A percentile compares a stretch with the other conserved stretches of the same genome.
phyloP scores from a whole-genome alignment of 2,888 invertebrate species.

The Leucoptera coffeella region DNA sequence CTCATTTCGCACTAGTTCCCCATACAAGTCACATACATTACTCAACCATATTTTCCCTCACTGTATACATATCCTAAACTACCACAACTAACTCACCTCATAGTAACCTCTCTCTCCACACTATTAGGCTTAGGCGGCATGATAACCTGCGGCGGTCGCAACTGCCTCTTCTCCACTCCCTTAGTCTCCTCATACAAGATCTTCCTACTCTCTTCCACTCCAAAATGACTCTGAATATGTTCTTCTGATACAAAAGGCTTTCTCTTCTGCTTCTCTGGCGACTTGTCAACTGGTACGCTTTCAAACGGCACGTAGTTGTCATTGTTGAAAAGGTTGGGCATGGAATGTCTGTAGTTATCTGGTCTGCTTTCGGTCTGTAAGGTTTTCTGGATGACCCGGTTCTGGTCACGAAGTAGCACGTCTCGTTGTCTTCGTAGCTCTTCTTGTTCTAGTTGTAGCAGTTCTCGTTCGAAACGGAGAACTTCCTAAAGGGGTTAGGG shows the following conservation, averaged over 20 bases:
- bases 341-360: conserved; percentile 32
- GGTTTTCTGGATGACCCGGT: conserved; percentile 55
- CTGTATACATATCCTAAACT: too few species aligned
- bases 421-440: conserved; percentile 69
- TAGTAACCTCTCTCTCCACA: conserved; percentile 40
- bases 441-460: conserved; percentile 71
- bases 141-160: conserved; percentile 11
- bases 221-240: conserved; percentile 39
- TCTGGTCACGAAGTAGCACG: conserved; percentile 61
- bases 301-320: conserved; percentile 22
- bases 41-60: too few species aligned
- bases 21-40: too few species aligned
- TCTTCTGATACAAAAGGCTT: conserved; percentile 43
- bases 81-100: conserved; percentile 34
- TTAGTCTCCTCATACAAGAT: conserved; percentile 21
- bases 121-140: conserved; percentile 31
- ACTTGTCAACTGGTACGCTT: conserved; percentile 17
- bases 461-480: conserved; percentile 70
- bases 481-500: conserved; percentile 48
- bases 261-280: conserved; percentile 13
- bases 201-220: conserved; percentile 35
- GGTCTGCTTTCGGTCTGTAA: conserved; percentile 49
- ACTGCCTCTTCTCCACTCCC: conserved; percentile 12
- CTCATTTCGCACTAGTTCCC: too few species aligned
- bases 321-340: conserved; percentile 38